Conservation (phyloP, 2,888 invertebrate genomes). For the Amiota mariae region DNA sequence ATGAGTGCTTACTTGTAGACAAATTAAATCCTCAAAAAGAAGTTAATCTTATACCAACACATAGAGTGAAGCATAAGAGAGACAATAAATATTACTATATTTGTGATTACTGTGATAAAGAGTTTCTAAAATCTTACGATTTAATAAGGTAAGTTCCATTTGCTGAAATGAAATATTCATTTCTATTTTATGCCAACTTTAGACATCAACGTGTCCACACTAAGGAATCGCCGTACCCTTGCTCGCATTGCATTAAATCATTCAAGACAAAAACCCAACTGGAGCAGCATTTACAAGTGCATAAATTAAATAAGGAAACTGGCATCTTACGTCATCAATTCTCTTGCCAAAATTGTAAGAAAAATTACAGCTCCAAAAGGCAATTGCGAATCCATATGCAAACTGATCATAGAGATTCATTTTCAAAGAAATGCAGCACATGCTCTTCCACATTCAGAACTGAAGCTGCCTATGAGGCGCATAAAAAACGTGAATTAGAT, state of each 20-base stretch:
- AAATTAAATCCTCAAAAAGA: too few species aligned
- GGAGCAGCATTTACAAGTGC: conserved; percentile 47
- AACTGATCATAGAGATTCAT: neutral
- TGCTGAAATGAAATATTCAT: too few species aligned
- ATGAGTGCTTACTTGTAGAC: too few species aligned
- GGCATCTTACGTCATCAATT: conserved; percentile 26
- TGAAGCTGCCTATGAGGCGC: conserved; percentile 7
- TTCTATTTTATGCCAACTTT: too few species aligned
- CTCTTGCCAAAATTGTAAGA: too few species aligned
- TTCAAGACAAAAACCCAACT: conserved; percentile 54
- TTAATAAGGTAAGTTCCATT: conserved; percentile 54
- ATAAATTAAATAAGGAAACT: conserved; percentile 36
- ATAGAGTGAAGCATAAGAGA: too few species aligned
- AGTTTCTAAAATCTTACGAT: conserved; percentile 58
- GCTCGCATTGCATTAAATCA: conserved; percentile 13
- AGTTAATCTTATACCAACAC: too few species aligned
- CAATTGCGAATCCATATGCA: too few species aligned
- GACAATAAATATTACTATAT: too few species aligned
- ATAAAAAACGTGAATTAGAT: conserved; percentile 20
- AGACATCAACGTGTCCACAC: too few species aligned
- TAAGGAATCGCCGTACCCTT: too few species aligned
- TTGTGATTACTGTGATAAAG: neutral
- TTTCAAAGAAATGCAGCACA: conserved; percentile 17
- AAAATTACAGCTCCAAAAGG: too few species aligned
- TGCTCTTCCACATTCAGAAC: conserved; percentile 16